A percentile compares a stretch with the other conserved stretches of the same genome.
These are phyloP conservation scores for Manis javanica DNA, from an alignment of 2,797 vertebrate species.

Conservation along the genomic window DNA sequence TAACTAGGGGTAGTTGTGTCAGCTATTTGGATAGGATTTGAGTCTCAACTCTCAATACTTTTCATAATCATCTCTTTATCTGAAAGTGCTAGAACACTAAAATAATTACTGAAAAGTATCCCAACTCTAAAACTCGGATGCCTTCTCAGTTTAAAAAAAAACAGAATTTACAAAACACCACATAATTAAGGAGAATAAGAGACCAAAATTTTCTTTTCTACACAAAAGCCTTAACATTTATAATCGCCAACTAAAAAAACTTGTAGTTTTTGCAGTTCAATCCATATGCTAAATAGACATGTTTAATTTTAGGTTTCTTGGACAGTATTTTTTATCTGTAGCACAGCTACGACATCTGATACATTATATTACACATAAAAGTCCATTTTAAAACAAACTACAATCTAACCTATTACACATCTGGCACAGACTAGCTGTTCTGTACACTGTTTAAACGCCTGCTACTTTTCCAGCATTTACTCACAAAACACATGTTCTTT, in stretches of 20 bases:
- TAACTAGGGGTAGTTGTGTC: neutral
- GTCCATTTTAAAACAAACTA: constrained; percentile 2
- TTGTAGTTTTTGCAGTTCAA: neutral
- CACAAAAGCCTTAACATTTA: neutral
- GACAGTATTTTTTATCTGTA: neutral
- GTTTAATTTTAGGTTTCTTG: neutral
- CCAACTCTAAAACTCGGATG: constrained; percentile 37
- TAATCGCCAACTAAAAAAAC: constrained; percentile 24
- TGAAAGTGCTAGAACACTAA: neutral
- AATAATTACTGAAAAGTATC: neutral
- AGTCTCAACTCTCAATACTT: constrained; percentile 11
- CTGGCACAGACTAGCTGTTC: neutral
- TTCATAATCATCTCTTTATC: neutral
- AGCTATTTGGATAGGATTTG: neutral
- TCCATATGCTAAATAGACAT: neutral
- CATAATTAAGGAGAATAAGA: neutral
- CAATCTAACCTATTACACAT: neutral
- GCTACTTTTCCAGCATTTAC: neutral
- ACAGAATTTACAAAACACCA: constrained; percentile 1
- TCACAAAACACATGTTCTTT: neutral
- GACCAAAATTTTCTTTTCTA: neutral
- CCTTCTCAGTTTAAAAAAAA: neutral
- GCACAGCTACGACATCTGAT: neutral
- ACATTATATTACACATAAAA: neutral
- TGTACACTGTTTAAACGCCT: neutral